These are phyloP conservation scores for Aythya baeri DNA, from an alignment of 2,113 vertebrate genomes.

Conservation along the genomic window DNA sequence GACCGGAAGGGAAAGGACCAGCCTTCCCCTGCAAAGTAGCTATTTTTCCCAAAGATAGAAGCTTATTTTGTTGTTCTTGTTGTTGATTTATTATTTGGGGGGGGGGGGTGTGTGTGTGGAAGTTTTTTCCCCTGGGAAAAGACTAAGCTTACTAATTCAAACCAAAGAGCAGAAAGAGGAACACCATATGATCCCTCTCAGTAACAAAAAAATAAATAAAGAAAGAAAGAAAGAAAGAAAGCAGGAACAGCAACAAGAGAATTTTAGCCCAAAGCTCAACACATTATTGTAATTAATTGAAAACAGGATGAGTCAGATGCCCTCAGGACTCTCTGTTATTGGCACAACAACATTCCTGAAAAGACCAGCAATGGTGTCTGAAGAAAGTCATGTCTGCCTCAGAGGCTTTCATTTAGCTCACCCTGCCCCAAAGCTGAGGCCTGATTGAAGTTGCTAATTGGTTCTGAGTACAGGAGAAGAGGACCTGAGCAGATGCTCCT, in stretches of 20 bases:
- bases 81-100: too few relatives aligned
- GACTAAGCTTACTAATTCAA: background rate
- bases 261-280: background rate
- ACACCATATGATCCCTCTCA: background rate
- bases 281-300: background rate
- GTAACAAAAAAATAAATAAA: background rate
- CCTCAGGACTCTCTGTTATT: background rate
- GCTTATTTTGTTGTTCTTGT: background rate
- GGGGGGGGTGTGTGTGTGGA: too few relatives aligned
- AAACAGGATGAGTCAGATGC: background rate
- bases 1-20: background rate
- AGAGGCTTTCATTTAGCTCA: background rate
- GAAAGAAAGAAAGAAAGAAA: too few relatives aligned
- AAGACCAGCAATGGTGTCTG: background rate
- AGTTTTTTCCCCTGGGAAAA: background rate
- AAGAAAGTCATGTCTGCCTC: background rate
- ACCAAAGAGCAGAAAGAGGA: background rate
- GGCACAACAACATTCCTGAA: background rate
- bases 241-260: background rate
- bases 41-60: background rate
- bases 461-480: background rate
- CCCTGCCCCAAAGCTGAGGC: background rate
- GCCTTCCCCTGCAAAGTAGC: background rate
- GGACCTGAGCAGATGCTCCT: background rate
- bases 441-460: background rate